Percentiles rank a stretch among this genome's conserved stretches.
phyloP scores from a whole-genome alignment of 2,113 vertebrate genomes.

The Gymnogyps californianus region DNA sequence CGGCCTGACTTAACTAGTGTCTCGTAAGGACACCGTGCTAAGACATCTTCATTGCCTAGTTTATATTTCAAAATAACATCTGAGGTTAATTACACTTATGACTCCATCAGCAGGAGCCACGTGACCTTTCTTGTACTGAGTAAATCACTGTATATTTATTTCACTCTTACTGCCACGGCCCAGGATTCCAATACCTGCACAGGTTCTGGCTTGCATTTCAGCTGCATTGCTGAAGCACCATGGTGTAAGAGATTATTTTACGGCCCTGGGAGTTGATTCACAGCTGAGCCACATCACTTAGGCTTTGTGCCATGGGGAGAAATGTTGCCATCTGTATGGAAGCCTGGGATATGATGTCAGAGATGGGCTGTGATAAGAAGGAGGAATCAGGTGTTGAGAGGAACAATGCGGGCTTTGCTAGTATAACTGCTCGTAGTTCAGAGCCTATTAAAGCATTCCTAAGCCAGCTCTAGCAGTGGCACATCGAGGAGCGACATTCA shows the following conservation, averaged over 20 bases:
- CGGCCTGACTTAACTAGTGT: background rate
- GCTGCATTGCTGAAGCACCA: background rate
- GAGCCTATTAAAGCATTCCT: background rate
- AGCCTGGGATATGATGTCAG: background rate
- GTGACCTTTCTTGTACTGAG: background rate
- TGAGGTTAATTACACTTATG: conserved; percentile 11
- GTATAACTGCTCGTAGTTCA: background rate
- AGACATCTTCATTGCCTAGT: background rate
- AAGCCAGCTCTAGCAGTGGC: background rate
- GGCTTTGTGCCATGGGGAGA: background rate
- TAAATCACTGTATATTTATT: background rate
- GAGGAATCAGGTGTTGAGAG: background rate
- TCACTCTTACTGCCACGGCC: background rate
- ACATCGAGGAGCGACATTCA: background rate
- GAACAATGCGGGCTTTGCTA: background rate
- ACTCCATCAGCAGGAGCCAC: background rate
- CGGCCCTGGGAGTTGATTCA: background rate
- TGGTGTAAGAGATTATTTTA: background rate
- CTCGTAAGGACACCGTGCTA: background rate
- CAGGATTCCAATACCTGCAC: background rate
- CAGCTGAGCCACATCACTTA: background rate
- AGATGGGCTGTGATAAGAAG: background rate
- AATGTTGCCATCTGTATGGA: background rate
- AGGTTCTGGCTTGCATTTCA: background rate
- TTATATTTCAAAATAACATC: background rate